Base-by-base conservation (phyloP, 2,113 vertebrate genomes). In the Gobio gobio region DNA sequence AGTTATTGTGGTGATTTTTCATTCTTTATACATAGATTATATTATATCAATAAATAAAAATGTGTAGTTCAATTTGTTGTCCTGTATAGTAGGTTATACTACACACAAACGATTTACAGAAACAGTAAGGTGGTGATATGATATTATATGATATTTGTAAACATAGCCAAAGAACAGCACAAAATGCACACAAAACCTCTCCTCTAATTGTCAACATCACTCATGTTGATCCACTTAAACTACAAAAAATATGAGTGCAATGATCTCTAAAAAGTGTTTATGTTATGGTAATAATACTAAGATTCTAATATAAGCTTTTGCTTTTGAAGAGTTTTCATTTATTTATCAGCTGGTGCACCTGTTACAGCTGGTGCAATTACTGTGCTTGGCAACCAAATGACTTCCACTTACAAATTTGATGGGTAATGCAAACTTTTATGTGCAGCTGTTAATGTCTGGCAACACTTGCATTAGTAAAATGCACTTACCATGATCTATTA, bases 301-400 rank as follows among this genome's bases (percentile, higher is more conserved):
- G 18, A 78, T n/a, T 78, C 5, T 66, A 33, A 81, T 20, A 33
- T 20, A 12, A 64, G 43, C 4, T 12, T 14, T 61, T 63, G 58
- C 20, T 80, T 64, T 64, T 49, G 26, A n/a, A 78, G 54, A 56
- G 29, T 29, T 29, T 29, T 29, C 29, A 29, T 10, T 24, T 73
- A 29, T 8, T 18, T 49, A 66, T 66, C 66, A 79, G n/a, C 22
- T 18, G 8, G 14, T 81, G 43, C 78, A 81, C 78, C 78, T 81
- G 78, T 81, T 81, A n/a, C n/a, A n/a, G n/a, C n/a, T n/a, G n/a
- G n/a, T 81, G 78, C 24, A 66, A 81, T 66, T 81, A 81, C 61
- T 49, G 72, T 49, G 47, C 16, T 66, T 6, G 36, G 14, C 40
- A 66, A 29, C 49, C 40, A 81, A 43, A 81, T 29, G 5, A 47